phyloP scores from a whole-genome alignment of 2,113 vertebrate genomes.

The Oreochromis tanganicae region DNA sequence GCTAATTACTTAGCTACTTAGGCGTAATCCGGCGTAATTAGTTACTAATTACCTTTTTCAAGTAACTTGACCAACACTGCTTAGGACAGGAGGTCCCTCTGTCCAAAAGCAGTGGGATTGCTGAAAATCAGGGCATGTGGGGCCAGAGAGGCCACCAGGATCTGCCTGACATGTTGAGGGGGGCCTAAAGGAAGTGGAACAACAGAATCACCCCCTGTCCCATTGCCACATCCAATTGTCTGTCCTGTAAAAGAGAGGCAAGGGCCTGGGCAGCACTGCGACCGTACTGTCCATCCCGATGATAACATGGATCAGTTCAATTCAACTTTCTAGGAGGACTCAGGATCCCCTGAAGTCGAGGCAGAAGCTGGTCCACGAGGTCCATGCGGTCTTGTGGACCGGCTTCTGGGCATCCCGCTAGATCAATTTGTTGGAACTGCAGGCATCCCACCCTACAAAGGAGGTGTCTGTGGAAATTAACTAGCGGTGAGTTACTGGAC shows the following conservation, averaged over 20 bases:
- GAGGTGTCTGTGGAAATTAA: neutral
- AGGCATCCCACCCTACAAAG: neutral
- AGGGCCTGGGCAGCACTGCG: neutral
- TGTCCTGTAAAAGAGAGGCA: neutral
- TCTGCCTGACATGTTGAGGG: no score
- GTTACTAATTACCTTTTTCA: no score
- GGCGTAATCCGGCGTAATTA: no score
- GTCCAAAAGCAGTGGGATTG: no score
- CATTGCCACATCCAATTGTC: neutral
- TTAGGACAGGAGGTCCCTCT: no score
- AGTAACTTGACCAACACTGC: no score
- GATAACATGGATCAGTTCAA: neutral
- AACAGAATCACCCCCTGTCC: neutral
- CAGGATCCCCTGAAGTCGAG: neutral
- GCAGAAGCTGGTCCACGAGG: neutral
- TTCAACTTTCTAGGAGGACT: no score
- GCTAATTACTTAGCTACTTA: no score
- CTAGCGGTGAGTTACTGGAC: neutral
- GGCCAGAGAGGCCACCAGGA: no score
- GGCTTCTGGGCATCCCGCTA: neutral
- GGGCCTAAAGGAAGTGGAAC: neutral
- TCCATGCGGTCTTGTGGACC: neutral
- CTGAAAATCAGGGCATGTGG: no score
- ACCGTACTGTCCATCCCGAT: neutral
- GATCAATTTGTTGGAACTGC: neutral